Percentiles rank a stretch among this genome's conserved stretches.
Evolutionary conservation across 2,113 vertebrate genomes (phyloP).

Genomic region (Eolophus roseicapilla): DNA sequence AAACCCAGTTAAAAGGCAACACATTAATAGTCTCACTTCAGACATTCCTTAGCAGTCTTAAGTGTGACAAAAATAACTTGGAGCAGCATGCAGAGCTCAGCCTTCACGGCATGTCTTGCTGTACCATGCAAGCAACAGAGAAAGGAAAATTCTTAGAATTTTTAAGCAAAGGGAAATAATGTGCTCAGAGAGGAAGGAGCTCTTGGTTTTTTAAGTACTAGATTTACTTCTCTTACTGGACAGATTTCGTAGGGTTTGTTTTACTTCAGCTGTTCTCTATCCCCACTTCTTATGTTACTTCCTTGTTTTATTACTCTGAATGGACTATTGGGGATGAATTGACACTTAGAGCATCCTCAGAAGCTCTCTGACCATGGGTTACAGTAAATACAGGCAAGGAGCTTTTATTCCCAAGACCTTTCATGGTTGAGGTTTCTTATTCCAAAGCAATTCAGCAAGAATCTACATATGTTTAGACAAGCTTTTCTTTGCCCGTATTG

Average conservation of each 20-base stretch:
- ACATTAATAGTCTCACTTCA: not conserved
- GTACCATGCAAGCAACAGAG: not conserved
- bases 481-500: not conserved
- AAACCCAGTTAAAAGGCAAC: not conserved
- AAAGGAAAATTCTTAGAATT: not conserved
- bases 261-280: not conserved
- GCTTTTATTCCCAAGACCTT: not conserved
- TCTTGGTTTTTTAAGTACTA: not conserved
- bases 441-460: not conserved
- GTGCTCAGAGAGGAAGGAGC: not conserved
- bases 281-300: not conserved
- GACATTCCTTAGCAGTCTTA: not conserved
- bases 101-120: not conserved
- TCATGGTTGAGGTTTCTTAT: not conserved
- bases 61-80: not conserved
- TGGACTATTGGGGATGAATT: not conserved
- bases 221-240: not conserved
- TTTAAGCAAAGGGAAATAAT: not conserved
- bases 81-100: not conserved
- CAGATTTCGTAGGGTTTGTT: not conserved
- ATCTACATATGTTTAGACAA: constrained; percentile 13
- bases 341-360: not conserved
- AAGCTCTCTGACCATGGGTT: not conserved
- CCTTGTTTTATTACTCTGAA: not conserved
- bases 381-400: not conserved